Evolutionary conservation across 2,113 vertebrate species (phyloP).

Genomic region (Irena cyanogastra): DNA sequence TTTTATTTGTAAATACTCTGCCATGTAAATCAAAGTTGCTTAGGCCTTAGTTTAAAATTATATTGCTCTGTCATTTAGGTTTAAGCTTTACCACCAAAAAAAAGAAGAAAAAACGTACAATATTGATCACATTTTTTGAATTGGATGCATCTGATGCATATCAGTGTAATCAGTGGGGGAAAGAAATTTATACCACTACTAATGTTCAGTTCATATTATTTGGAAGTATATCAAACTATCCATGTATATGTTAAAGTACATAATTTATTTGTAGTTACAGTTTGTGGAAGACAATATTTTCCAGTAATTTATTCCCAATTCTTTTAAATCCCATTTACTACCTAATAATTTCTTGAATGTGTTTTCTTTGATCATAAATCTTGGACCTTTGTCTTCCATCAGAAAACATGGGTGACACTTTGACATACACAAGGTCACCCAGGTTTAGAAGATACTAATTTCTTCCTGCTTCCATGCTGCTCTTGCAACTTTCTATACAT

Average conservation of each 20-base stretch:
- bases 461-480: background rate
- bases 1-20: background rate
- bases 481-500: background rate
- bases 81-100: background rate
- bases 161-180: background rate
- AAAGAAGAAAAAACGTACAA: background rate
- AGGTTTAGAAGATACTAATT: background rate
- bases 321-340: background rate
- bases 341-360: background rate
- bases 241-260: background rate
- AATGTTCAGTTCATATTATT: background rate
- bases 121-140: background rate
- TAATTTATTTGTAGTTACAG: background rate
- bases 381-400: background rate
- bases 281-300: background rate
- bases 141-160: accelerated
- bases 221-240: background rate
- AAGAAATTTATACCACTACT: background rate
- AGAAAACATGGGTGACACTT: accelerated
- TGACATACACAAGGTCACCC: background rate
- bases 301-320: background rate
- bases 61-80: background rate
- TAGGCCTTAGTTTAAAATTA: background rate
- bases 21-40: background rate
- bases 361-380: background rate